phyloP scores from a whole-genome alignment of 2,888 invertebrate species.

The Yponomeuta cagnagella region DNA sequence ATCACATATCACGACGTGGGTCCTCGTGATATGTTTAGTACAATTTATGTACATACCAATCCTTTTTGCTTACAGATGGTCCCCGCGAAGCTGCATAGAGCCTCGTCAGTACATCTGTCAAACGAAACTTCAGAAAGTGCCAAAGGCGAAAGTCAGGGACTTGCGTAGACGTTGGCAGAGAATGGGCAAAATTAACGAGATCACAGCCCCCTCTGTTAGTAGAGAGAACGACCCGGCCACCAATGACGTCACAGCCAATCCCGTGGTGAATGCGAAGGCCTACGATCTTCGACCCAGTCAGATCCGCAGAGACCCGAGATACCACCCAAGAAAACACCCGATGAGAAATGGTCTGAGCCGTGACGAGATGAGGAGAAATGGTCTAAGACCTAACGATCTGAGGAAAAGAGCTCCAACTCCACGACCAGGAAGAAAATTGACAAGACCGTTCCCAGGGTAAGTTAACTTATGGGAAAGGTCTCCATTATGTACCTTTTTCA shows the following conservation, averaged over 20 bases:
- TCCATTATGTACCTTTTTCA: not conserved
- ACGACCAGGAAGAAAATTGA: slow-evolving; percentile 39
- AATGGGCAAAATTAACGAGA: slow-evolving; percentile 73
- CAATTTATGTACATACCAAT: not conserved
- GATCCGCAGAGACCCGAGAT: slow-evolving; percentile 27
- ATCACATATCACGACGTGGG: too few species aligned
- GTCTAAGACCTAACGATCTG: slow-evolving; percentile 43
- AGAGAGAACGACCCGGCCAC: slow-evolving; percentile 51
- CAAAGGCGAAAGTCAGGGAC: slow-evolving; percentile 63
- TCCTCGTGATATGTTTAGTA: not conserved
- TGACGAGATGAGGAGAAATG: slow-evolving; percentile 18
- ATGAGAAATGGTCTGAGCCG: slow-evolving; percentile 32
- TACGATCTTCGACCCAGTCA: slow-evolving; percentile 49
- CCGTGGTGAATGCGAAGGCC: slow-evolving; percentile 49
- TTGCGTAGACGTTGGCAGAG: slow-evolving; percentile 63
- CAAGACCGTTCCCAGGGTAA: slow-evolving; percentile 66
- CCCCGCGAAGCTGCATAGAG: slow-evolving; percentile 78
- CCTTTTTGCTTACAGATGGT: slow-evolving; percentile 72
- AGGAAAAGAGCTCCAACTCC: slow-evolving; percentile 40
- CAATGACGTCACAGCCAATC: slow-evolving; percentile 55
- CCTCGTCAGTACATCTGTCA: slow-evolving; percentile 83
- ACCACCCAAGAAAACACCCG: slow-evolving; percentile 27
- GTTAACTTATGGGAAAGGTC: slow-evolving; percentile 18
- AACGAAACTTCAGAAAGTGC: slow-evolving; percentile 71
- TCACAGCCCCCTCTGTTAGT: slow-evolving; percentile 61